Conservation (phyloP, 2,113 vertebrate genomes). For the Clinocottus analis region DNA sequence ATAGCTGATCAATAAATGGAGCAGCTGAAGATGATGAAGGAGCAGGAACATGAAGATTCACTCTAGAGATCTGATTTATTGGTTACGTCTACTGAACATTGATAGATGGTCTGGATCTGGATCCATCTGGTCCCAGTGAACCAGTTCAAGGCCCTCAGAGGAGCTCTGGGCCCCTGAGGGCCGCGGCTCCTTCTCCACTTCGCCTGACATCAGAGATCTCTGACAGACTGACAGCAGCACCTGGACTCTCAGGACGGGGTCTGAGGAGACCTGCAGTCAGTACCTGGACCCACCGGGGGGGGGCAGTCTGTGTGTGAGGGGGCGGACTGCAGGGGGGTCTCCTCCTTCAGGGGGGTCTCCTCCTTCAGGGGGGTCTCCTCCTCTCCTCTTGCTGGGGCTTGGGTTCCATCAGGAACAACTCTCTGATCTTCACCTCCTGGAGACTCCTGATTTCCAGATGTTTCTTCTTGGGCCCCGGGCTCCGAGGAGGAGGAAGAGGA, state of each 20-base stretch:
- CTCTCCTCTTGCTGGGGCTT: constrained; percentile 1
- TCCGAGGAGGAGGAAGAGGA: neutral
- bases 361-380: too few relatives aligned
- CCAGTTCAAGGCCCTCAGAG: neutral
- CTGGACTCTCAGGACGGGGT: constrained; percentile 69
- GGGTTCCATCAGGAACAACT: constrained; percentile 62
- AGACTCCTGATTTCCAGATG: neutral
- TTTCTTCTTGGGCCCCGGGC: neutral
- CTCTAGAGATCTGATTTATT: neutral
- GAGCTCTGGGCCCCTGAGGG: neutral
- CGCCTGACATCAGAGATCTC: too few relatives aligned
- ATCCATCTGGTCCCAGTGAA: neutral
- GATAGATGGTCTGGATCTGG: neutral
- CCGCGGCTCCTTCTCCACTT: neutral
- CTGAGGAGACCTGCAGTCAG: constrained; percentile 51
- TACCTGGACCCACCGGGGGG: constrained; percentile 35
- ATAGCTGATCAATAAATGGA: neutral
- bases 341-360: neutral
- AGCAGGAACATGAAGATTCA: neutral
- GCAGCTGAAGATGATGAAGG: neutral
- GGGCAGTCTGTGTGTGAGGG: constrained; percentile 69
- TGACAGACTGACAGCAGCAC: constrained; percentile 35
- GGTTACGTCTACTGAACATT: neutral
- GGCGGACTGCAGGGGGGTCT: neutral
- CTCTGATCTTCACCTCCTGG: constrained; percentile 34